These are phyloP conservation scores for Carassius auratus DNA, from an alignment of 2,113 vertebrate species.

Conservation along the genomic window DNA sequence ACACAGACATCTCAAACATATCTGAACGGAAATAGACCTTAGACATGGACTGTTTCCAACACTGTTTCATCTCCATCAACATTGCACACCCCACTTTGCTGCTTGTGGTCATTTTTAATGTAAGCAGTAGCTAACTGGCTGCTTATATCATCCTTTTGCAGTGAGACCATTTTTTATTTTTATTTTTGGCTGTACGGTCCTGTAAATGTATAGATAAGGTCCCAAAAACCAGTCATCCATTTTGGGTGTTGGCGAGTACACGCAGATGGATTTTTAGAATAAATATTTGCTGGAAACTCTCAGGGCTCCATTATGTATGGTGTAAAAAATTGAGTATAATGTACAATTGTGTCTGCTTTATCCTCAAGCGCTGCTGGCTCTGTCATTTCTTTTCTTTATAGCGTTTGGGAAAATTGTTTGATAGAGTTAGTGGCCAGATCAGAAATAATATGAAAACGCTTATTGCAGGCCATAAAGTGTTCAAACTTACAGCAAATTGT, in stretches of 20 bases:
- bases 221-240: slow-evolving; percentile 54
- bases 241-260: slow-evolving; percentile 53
- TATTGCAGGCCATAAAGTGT: slow-evolving; percentile 50
- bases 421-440: slow-evolving; percentile 32
- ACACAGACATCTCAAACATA: not conserved
- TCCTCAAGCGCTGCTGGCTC: slow-evolving; percentile 45
- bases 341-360: slow-evolving; percentile 38
- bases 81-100: slow-evolving; percentile 33
- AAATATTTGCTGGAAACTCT: slow-evolving; percentile 54
- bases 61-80: slow-evolving; percentile 48
- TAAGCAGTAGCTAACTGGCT: slow-evolving; percentile 58
- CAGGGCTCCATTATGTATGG: slow-evolving; percentile 31
- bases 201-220: slow-evolving; percentile 45
- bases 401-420: slow-evolving; percentile 46
- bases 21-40: slow-evolving; percentile 31
- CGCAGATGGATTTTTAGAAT: slow-evolving; percentile 49
- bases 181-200: slow-evolving; percentile 47
- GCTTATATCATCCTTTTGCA: slow-evolving; percentile 53
- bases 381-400: slow-evolving; percentile 47
- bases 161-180: slow-evolving; percentile 51
- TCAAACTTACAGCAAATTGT: slow-evolving; percentile 52
- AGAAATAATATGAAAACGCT: slow-evolving; percentile 55
- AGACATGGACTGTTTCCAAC: slow-evolving; percentile 39
- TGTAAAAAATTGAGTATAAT: slow-evolving; percentile 35
- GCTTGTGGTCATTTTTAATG: slow-evolving; percentile 57